Percentiles rank a stretch among this genome's conserved stretches.
Evolutionary conservation across 2,888 invertebrate species (phyloP).

Genomic region (Mantis religiosa): DNA sequence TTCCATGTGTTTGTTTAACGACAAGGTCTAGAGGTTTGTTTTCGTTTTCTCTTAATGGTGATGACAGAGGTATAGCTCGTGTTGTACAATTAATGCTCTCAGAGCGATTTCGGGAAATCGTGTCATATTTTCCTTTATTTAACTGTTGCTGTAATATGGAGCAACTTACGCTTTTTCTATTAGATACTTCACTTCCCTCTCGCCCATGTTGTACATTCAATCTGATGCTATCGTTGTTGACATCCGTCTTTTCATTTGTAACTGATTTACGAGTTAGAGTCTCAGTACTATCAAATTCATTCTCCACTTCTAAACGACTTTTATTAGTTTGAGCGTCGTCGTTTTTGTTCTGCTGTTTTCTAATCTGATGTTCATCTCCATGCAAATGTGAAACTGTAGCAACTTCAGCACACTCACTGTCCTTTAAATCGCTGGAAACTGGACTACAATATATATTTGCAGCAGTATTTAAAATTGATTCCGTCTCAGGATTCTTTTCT

Average conservation of each 20-base stretch:
- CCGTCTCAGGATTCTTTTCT: background rate
- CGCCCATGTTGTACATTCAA: background rate
- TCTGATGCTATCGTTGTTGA: background rate
- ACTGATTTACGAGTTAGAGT: background rate
- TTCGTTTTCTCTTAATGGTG: too few relatives aligned
- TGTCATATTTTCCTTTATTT: too few relatives aligned
- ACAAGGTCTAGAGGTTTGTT: too few relatives aligned
- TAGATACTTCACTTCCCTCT: too few relatives aligned
- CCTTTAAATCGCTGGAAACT: background rate
- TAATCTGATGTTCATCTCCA: background rate
- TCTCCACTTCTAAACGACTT: background rate
- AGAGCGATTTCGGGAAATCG: too few relatives aligned
- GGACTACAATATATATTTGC: background rate
- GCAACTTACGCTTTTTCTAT: too few relatives aligned
- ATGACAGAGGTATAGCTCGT: too few relatives aligned
- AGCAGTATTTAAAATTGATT: background rate
- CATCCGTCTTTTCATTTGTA: background rate
- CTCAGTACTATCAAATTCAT: background rate
- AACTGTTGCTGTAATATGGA: too few relatives aligned
- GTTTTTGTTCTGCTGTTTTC: background rate
- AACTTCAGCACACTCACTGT: background rate
- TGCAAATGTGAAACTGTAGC: background rate
- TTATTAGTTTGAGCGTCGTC: background rate
- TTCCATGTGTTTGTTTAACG: too few relatives aligned
- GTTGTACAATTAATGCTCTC: too few relatives aligned